Conservation (phyloP, 1,140 invertebrate species). For the Gyrodactylus salaris region DNA sequence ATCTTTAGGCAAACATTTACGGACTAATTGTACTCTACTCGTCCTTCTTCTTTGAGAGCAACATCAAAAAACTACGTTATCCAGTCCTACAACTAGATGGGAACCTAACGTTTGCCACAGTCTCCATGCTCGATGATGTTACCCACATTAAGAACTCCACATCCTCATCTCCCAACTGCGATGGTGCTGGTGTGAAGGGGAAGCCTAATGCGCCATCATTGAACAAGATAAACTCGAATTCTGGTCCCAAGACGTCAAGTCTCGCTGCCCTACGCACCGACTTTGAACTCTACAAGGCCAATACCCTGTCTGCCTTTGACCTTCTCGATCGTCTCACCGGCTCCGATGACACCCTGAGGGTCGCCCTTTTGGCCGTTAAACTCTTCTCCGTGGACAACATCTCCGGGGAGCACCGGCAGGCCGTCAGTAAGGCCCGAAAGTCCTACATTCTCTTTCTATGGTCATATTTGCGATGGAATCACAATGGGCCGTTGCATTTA, state of each 20-base stretch:
- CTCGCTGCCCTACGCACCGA: neutral
- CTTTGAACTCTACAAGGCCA: conserved; percentile 3
- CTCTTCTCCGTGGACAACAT: neutral
- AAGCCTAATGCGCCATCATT: neutral
- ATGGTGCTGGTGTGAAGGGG: neutral
- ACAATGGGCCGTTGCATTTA: conserved; percentile 15
- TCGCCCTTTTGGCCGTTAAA: neutral
- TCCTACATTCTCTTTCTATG: conserved; percentile 22
- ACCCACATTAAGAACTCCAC: neutral
- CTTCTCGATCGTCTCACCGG: neutral
- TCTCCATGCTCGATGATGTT: neutral
- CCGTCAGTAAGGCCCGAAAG: conserved; percentile 21
- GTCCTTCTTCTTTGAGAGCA: conserved; percentile 5
- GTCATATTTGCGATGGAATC: conserved; percentile 22
- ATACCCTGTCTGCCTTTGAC: neutral
- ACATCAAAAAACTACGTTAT: conserved; percentile 5
- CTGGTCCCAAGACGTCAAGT: neutral
- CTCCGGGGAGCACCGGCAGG: conserved; percentile 3
- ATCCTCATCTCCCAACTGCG: neutral
- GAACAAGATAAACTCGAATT: neutral
- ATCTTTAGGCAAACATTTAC: conserved; percentile 6
- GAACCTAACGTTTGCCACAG: neutral
- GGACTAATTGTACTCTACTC: conserved; percentile 3
- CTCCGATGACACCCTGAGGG: neutral
- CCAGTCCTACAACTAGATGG: neutral